Evolutionary conservation across 2,888 invertebrate species (phyloP), one percentile per base, ranked within the genome.

Genomic region (Erebia aethiops): DNA sequence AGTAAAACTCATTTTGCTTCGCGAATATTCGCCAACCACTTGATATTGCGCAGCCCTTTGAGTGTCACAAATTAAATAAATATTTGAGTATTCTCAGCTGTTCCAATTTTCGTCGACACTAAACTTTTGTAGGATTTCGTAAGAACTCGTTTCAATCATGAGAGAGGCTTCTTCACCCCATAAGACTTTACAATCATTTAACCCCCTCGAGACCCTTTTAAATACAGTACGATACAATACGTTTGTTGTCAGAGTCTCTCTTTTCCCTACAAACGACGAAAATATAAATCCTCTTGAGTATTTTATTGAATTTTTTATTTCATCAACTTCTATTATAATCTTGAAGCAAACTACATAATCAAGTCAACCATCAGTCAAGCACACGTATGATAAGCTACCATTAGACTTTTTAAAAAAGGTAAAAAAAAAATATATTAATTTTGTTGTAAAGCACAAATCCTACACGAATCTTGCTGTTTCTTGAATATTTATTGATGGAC

Each of bases 41-140:
- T 62, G 46, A 62, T 49, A 62, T 49, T 26, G 49, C 46, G 73
- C 68, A 68, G 74, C 76, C 76, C 76, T 79, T 78, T 76, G 77
- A 81, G 71, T 74, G 75, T 74, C 72, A 79, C 76, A 79, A 82
- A 80, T 79, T 79, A 82, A 82, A 77, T 81, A 77, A 76, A 77
- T 77, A 75, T 76, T 78, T 75, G 71, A 76, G 73, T 71, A 49
- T 66, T 69, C 71, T 62, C 56, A 71, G 73, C 69, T 74, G 67
- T 63, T 70, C 68, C 67, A 72, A 72, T 72, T 72, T 76, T 56
- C 70, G 61, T 57, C 46, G 68, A 54, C 57, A 72, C 70, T 61
- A 76, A 71, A 74, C 65, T 69, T 74, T 71, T 60, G 71, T 69
- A 56, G 68, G 58, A 65, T 71, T 65, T 65, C 69, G 16, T 66